These are phyloP conservation scores for Pseudocheirus occidentalis DNA, from an alignment of 2,797 vertebrate genomes.

Conservation along the genomic window DNA sequence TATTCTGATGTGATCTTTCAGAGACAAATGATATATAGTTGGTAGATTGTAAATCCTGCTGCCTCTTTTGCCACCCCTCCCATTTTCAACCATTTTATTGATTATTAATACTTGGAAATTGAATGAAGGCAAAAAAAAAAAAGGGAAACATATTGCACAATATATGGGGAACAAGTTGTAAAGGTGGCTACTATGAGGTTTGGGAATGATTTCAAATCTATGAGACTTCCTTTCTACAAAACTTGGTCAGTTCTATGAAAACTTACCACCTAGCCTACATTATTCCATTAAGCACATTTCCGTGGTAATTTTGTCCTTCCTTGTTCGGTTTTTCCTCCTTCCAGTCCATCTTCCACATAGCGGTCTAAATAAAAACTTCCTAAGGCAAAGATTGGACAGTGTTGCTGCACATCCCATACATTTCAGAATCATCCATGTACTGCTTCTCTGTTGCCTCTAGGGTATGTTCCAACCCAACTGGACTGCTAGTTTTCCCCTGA, in stretches of 20 bases:
- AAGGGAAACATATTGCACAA: neutral
- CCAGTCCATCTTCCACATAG: neutral
- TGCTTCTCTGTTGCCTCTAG: neutral
- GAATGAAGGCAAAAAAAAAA: neutral
- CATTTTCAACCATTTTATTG: neutral
- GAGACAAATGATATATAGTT: neutral
- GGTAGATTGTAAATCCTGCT: slow-evolving; percentile 3
- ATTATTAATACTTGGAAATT: slow-evolving; percentile 22
- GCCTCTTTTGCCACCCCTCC: neutral
- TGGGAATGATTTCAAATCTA: neutral
- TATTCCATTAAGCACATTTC: neutral
- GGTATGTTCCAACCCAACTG: neutral
- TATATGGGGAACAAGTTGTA: neutral
- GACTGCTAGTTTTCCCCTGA: neutral
- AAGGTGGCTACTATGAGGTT: neutral
- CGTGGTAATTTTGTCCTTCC: neutral
- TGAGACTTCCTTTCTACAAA: neutral
- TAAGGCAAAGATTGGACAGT: neutral
- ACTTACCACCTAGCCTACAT: neutral
- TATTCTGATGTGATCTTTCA: neutral
- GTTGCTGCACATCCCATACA: neutral
- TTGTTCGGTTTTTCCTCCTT: neutral
- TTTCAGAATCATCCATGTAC: neutral
- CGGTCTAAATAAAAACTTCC: neutral
- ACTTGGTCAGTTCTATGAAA: neutral